These are phyloP conservation scores for Lepidurus couesii DNA, from an alignment of 1,140 invertebrate species.

Conservation along the genomic window DNA sequence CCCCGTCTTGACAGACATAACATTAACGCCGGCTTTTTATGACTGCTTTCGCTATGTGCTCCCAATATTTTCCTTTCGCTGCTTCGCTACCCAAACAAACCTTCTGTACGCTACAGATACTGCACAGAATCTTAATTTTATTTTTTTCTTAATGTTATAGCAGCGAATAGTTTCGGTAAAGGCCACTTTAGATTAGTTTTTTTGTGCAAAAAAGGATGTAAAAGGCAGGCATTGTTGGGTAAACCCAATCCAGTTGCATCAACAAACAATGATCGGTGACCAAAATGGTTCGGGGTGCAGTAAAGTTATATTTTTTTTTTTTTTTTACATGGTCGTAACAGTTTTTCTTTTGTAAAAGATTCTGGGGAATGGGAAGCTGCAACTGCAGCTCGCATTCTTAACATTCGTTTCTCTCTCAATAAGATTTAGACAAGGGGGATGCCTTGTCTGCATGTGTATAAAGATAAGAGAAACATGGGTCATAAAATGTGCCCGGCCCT, in stretches of 20 bases:
- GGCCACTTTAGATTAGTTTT: too few species aligned
- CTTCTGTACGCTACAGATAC: neutral
- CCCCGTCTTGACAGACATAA: slow-evolving; percentile 13
- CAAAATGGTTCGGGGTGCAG: neutral
- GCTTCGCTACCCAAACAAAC: neutral
- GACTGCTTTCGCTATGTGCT: neutral
- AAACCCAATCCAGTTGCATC: neutral
- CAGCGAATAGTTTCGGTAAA: too few species aligned
- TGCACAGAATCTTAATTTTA: neutral
- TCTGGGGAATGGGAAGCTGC: neutral
- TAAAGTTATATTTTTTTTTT: neutral
- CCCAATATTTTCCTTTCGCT: slow-evolving; percentile 13
- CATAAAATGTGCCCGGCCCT: slow-evolving; percentile 1
- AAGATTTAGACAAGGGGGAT: neutral
- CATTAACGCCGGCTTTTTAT: slow-evolving; percentile 22
- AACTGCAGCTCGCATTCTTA: neutral
- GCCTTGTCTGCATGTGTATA: slow-evolving; percentile 17
- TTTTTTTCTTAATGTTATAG: too few species aligned
- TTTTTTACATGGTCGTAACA: neutral
- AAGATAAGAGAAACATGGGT: slow-evolving; percentile 18
- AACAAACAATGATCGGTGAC: neutral
- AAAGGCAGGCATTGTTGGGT: too few species aligned
- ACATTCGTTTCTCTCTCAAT: slow-evolving; percentile 5
- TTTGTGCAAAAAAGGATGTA: too few species aligned
- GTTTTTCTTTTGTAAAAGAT: neutral